Evolutionary conservation across 1,140 invertebrate species (phyloP), one percentile per base, ranked within the genome.

Genomic region (Scaptomyza graminum): DNA sequence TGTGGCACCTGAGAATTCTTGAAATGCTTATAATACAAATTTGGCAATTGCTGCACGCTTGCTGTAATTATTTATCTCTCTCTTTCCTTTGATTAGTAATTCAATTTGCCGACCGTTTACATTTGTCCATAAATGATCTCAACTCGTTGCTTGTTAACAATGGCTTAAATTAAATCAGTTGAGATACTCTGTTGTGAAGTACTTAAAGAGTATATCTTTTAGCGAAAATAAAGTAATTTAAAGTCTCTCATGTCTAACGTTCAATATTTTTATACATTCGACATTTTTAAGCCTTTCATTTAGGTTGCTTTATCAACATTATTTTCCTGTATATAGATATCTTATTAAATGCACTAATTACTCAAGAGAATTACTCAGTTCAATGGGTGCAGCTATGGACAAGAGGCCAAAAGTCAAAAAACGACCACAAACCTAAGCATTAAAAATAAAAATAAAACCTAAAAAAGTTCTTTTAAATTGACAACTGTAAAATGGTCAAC

Each of bases 11-110:
- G 44, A 22, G 39, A 57, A 54, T 76, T 74, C 57, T 68, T 22
- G 12, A 69, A 68, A 55, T 54, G 28, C 51, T 56, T 50, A 43
- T 25, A 47, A 39, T 60, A 61, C 62, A 37, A 68, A 73, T 73
- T 67, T 73, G 56, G 69, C n/a, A 50, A 52, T 39, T 41, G 46
- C 7, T 18, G 15, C 18, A 18, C 13, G 25, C 6, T 50, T 31
- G 31, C 8, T 9, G n/a, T 13, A 46, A 57, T 55, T 43, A 43
- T 43, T 55, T 43, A 25, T n/a, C 25, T 34, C 31, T 34, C 31
- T 34, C 7, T 8, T 8, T 34, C 8, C 8, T 34, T 34, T 34
- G 31, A 9, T 34, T 34, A 1, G 7, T 34, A 9, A 9, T 34
- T 25, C 2, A 13, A 8, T n/a, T 31, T 28, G 49, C n/a, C 22